phyloP scores from a whole-genome alignment of 2,797 vertebrate genomes.

The Pitangus sulphuratus region DNA sequence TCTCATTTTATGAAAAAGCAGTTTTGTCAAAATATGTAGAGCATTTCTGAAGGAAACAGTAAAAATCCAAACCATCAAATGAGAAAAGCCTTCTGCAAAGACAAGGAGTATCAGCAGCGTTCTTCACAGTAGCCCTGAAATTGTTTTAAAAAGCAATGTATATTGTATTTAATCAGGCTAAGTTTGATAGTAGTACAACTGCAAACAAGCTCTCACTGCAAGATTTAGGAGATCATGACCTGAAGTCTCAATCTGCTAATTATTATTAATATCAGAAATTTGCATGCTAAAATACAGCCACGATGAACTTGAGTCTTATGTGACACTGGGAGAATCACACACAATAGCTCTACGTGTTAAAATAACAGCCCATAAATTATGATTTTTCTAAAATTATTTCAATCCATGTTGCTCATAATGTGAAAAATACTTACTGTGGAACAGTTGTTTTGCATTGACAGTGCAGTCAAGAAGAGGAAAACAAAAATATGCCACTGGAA shows the following conservation, averaged over 20 bases:
- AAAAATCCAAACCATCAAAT: conserved; percentile 39
- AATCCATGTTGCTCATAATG: not conserved
- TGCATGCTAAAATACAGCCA: not conserved
- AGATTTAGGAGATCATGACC: not conserved
- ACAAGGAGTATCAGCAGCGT: conserved; percentile 18
- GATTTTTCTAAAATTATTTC: not conserved
- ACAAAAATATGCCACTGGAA: not conserved
- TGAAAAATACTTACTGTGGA: not conserved
- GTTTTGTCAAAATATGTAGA: not conserved
- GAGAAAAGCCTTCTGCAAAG: conserved; percentile 39
- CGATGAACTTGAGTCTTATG: not conserved
- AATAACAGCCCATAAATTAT: not conserved
- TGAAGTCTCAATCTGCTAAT: not conserved
- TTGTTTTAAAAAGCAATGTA: not conserved
- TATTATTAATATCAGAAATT: not conserved
- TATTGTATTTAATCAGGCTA: not conserved
- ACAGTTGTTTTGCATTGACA: not conserved
- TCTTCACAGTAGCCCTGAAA: conserved; percentile 29
- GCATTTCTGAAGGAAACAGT: not conserved
- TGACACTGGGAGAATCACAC: rapidly evolving
- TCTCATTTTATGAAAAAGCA: not conserved
- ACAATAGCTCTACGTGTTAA: not conserved
- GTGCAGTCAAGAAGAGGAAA: not conserved
- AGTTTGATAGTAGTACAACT: not conserved
- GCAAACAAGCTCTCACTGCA: not conserved